phyloP scores from a whole-genome alignment of 2,888 invertebrate species.

The Xestia c-nigrum region DNA sequence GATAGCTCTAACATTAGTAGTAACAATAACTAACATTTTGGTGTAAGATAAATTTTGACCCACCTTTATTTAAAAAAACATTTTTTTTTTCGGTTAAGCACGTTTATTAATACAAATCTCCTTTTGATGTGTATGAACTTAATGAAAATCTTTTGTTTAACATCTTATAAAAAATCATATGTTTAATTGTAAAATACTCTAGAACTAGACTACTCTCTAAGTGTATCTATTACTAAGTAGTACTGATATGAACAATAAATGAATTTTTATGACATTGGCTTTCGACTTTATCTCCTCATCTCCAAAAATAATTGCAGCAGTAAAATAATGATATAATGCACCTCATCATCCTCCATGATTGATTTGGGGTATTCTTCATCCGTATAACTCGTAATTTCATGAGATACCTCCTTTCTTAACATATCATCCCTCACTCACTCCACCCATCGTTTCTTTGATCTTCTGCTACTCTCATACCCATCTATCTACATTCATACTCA shows the following conservation, averaged over 20 bases:
- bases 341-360: no score
- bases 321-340: not conserved
- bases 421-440: no score
- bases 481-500: no score
- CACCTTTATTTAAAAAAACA: not conserved
- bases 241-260: constrained; percentile 3
- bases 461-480: no score
- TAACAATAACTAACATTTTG: not conserved
- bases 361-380: no score
- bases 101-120: not conserved
- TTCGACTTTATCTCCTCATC: not conserved
- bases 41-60: not conserved
- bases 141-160: not conserved
- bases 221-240: not conserved
- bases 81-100: not conserved
- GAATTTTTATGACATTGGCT: not conserved
- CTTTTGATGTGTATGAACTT: not conserved
- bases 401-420: no score
- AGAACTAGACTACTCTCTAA: not conserved
- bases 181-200: not conserved
- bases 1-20: not conserved
- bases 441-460: no score
- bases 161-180: not conserved
- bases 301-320: not conserved
- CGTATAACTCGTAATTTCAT: no score